Conservation (phyloP, 2,113 vertebrate genomes). For the Uropsilus gracilis region DNA sequence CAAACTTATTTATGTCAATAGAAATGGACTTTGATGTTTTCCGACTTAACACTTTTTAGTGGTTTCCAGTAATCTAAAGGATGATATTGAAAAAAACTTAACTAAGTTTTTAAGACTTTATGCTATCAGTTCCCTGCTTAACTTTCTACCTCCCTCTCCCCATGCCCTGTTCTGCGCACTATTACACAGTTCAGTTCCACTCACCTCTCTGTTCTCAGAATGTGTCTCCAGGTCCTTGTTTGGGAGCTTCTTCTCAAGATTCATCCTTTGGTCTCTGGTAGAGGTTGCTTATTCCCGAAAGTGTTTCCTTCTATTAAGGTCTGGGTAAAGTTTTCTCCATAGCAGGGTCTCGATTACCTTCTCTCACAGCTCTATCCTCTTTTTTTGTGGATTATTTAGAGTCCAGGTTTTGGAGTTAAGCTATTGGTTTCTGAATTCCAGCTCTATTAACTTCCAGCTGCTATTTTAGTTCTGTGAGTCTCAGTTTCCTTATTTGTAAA, state of each 20-base stretch:
- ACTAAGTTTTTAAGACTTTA: background rate
- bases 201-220: background rate
- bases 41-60: background rate
- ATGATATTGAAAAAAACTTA: too few species aligned
- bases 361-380: background rate
- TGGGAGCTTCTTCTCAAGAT: background rate
- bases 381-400: background rate
- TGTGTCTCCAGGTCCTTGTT: background rate
- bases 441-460: background rate
- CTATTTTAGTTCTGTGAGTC: background rate
- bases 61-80: background rate
- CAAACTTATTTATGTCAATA: background rate
- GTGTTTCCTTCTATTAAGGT: background rate
- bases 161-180: too few species aligned
- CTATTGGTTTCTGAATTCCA: background rate
- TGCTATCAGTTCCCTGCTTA: background rate
- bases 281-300: background rate
- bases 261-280: too few species aligned
- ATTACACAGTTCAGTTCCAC: too few species aligned
- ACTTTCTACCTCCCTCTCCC: background rate
- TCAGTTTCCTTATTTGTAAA: background rate
- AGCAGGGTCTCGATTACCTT: background rate
- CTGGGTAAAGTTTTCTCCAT: background rate
- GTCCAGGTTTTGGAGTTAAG: background rate
- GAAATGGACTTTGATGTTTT: background rate